These are phyloP conservation scores for Amorpha juglandis DNA, from an alignment of 2,888 invertebrate species.

Conservation along the genomic window DNA sequence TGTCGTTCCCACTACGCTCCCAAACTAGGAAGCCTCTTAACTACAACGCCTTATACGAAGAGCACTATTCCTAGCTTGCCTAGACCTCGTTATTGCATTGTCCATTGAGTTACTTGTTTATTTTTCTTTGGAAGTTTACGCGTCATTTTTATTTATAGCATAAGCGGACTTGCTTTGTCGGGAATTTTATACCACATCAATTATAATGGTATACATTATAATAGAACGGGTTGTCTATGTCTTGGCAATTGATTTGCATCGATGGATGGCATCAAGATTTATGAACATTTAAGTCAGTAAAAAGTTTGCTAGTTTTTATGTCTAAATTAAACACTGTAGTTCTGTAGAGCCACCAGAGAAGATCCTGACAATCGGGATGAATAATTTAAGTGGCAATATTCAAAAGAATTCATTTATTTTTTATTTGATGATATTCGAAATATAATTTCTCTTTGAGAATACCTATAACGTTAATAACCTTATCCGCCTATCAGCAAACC, in stretches of 20 bases:
- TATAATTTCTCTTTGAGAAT: too few species aligned
- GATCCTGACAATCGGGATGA: too few species aligned
- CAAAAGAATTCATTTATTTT: too few species aligned
- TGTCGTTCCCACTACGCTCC: constrained; percentile 44
- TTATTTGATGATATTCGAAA: too few species aligned
- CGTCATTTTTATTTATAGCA: constrained; percentile 19
- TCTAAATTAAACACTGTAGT: too few species aligned
- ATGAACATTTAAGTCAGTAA: background rate
- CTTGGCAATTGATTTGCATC: background rate
- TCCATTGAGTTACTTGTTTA: constrained; percentile 19
- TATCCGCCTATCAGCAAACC: too few species aligned
- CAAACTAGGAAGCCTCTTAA: constrained; percentile 34
- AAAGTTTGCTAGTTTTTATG: background rate
- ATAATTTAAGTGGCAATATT: too few species aligned
- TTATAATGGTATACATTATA: constrained; percentile 9
- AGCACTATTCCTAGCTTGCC: constrained; percentile 15
- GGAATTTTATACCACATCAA: constrained; percentile 21
- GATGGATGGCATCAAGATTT: background rate
- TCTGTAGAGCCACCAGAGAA: too few species aligned
- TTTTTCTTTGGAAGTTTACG: constrained; percentile 10
- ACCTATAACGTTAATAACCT: too few species aligned
- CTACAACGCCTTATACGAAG: constrained; percentile 23
- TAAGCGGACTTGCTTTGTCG: background rate
- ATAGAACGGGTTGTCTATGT: background rate
- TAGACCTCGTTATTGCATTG: constrained; percentile 26